A percentile compares a stretch with the other conserved stretches of the same genome.
These are phyloP conservation scores for Eueremaeus valkanovi DNA, from an alignment of 2,888 invertebrate species.

Conservation along the genomic window DNA sequence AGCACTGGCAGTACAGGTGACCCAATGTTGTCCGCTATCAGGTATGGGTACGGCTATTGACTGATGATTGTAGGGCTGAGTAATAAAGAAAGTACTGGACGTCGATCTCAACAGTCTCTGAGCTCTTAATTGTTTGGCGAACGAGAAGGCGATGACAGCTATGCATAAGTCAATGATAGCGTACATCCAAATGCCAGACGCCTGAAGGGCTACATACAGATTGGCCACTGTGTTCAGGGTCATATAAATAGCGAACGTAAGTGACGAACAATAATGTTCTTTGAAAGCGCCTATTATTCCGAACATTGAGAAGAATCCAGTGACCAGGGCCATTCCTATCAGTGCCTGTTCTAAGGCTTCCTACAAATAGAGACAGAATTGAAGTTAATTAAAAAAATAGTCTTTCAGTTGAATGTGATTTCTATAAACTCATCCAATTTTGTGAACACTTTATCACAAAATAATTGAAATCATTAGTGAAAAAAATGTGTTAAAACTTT, in stretches of 20 bases:
- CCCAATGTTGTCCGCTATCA: not conserved
- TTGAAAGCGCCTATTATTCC: not conserved
- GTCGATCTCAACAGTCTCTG: not conserved
- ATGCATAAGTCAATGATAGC: not conserved
- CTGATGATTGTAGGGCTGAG: not conserved
- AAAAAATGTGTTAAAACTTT: no score
- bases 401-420: not conserved
- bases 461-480: no score
- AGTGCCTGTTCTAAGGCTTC: not conserved
- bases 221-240: not conserved
- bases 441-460: no score
- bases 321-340: not conserved
- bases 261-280: not conserved
- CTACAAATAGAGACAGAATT: no score
- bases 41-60: not conserved
- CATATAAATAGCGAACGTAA: not conserved
- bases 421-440: no score
- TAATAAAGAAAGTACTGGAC: not conserved
- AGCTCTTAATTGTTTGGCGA: not conserved
- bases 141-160: not conserved
- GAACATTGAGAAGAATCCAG: not conserved
- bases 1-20: not conserved
- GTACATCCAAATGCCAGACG: not conserved
- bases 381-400: not conserved
- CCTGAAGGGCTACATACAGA: not conserved